Base-by-base conservation (phyloP, 2,888 invertebrate genomes). In the Lordiphosa fenestrarum region DNA sequence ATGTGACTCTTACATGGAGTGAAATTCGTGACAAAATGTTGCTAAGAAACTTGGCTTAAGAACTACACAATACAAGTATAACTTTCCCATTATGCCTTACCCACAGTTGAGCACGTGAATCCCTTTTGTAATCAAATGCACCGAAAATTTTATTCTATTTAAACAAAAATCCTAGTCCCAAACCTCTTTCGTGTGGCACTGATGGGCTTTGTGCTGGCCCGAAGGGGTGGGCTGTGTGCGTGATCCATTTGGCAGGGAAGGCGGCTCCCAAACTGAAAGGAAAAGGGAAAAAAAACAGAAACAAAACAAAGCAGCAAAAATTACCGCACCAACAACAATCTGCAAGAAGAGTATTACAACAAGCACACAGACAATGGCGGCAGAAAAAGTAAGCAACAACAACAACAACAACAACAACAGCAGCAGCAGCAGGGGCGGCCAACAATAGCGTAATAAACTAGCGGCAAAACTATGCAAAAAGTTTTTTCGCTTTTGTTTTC, bases 81-180 rank as follows among this genome's bases (percentile, higher is more conserved):
- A 60, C 58, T 71, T 65, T 71, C 67, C 52, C 66, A 55, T 83
- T 75, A 62, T 69, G 75, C 60, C 58, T 55, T 57, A 15, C 15
- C 55, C 67, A 54, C 60, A 50, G 58, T 81, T 76, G 70, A 73
- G 82, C 82, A 84, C 76, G 74, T 73, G 84, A 81, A 73, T 76
- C 84, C 84, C 76, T 77, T 76, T 76, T 76, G 76, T 84, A 84
- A 76, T 76, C 82, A 76, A 76, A 84, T 76, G 81, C 76, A 81
- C 64, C 73, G 84, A 84, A 84, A 76, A 76, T 84, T 81, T 71
- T 73, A 67, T 74, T 81, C 74, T 67, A 47, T 76, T 59, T 59
- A 66, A 44, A 60, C 47, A 63, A 39, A 68, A 55, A 61, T 48
- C 53, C 61, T 39, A 68, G 54, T 69, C 84, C 73, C 82, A 84